Conservation (phyloP, 2,888 invertebrate species). For the Lysandra bellargus region DNA sequence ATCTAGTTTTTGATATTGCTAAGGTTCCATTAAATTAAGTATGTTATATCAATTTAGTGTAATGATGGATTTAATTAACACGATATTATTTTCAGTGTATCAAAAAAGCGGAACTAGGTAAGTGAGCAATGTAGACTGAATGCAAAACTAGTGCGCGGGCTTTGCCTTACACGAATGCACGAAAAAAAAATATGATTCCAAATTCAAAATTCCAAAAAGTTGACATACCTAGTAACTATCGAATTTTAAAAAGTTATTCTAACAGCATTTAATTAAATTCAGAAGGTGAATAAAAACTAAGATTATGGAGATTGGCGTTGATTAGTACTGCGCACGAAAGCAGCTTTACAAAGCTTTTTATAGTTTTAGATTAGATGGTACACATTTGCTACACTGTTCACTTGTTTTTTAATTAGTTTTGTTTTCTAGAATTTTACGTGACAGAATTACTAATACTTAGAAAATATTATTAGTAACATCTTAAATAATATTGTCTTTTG, state of each 20-base stretch:
- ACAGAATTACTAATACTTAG: not conserved
- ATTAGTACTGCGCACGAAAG: constrained; percentile 18
- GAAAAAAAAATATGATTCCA: constrained; percentile 1
- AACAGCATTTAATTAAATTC: no score
- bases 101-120: constrained; percentile 72
- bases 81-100: constrained; percentile 75
- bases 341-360: constrained; percentile 25
- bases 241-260: not conserved
- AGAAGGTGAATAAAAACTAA: not conserved
- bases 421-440: constrained; percentile 11
- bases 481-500: no score
- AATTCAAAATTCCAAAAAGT: not conserved
- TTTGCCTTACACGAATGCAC: constrained; percentile 37
- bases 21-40: no score
- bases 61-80: constrained; percentile 40
- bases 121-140: constrained; percentile 49
- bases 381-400: constrained; percentile 28
- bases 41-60: not conserved
- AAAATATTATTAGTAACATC: no score
- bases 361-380: constrained; percentile 27
- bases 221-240: not conserved
- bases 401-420: constrained; percentile 19
- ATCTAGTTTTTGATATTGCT: no score
- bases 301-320: not conserved
- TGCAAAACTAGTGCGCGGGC: constrained; percentile 39